Evolutionary conservation across 2,888 invertebrate genomes (phyloP).

Genomic region (Ischnura elegans): DNA sequence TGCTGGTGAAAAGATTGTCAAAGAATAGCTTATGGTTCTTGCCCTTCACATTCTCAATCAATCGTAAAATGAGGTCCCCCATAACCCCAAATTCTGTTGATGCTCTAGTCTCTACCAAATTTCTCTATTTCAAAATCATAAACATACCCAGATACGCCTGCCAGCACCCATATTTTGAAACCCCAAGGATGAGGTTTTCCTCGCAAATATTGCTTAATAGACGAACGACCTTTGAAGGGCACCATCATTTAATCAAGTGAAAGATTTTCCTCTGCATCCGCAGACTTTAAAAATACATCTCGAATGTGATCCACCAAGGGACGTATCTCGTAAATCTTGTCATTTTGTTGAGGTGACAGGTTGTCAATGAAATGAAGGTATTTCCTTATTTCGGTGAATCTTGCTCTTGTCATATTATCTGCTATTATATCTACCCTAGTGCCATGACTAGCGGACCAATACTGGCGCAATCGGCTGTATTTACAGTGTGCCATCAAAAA

Average conservation of each 20-base stretch:
- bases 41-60: background rate
- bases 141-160: background rate
- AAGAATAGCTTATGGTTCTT: background rate
- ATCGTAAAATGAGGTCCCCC: background rate
- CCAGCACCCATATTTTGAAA: background rate
- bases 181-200: background rate
- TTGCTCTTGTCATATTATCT: background rate
- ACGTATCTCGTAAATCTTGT: background rate
- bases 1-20: background rate
- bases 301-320: background rate
- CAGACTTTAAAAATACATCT: background rate
- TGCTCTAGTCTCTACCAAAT: background rate
- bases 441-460: too few species aligned
- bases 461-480: too few species aligned
- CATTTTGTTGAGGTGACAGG: background rate
- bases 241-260: background rate
- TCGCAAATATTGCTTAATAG: background rate
- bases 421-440: too few species aligned
- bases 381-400: background rate
- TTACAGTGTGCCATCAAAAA: too few species aligned
- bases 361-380: background rate
- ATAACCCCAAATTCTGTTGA: background rate
- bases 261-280: background rate
- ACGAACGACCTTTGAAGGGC: background rate
- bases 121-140: background rate